phyloP scores from a whole-genome alignment of 2,113 vertebrate genomes.

The Epinephelus cyanopodus region DNA sequence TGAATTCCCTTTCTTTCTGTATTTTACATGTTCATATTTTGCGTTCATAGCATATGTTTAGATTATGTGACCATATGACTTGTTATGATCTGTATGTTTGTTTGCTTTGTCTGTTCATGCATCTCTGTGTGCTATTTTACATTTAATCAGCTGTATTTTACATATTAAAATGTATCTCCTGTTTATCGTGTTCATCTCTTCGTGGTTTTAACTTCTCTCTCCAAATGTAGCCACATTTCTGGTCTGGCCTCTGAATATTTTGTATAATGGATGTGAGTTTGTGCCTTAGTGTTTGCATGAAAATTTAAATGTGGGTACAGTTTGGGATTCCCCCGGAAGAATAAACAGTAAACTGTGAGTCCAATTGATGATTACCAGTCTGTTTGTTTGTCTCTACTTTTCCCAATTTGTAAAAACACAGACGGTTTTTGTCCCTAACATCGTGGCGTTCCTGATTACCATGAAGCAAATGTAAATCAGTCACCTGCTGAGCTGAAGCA shows the following conservation, averaged over 20 bases:
- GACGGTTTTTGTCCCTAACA: neutral
- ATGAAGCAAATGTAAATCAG: neutral
- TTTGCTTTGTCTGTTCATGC: neutral
- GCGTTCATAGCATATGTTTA: too few species aligned
- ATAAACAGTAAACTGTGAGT: neutral
- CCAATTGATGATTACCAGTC: neutral
- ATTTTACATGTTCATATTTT: neutral
- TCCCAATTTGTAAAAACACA: neutral
- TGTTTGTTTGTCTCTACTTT: constrained; percentile 1
- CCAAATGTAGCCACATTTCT: neutral
- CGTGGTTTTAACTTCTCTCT: neutral
- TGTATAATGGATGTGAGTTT: neutral
- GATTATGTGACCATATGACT: neutral
- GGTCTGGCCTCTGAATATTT: too few species aligned
- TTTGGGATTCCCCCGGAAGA: neutral
- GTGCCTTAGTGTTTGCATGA: neutral
- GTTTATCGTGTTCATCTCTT: neutral
- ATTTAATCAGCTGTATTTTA: neutral
- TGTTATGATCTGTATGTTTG: neutral
- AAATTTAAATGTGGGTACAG: neutral
- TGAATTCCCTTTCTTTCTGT: neutral
- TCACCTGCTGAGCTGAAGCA: neutral
- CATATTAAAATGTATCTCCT: neutral
- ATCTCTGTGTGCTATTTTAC: neutral
- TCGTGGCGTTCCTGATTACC: neutral